Evolutionary conservation across 2,113 vertebrate genomes (phyloP).

Genomic region (Collichthys lucidus): DNA sequence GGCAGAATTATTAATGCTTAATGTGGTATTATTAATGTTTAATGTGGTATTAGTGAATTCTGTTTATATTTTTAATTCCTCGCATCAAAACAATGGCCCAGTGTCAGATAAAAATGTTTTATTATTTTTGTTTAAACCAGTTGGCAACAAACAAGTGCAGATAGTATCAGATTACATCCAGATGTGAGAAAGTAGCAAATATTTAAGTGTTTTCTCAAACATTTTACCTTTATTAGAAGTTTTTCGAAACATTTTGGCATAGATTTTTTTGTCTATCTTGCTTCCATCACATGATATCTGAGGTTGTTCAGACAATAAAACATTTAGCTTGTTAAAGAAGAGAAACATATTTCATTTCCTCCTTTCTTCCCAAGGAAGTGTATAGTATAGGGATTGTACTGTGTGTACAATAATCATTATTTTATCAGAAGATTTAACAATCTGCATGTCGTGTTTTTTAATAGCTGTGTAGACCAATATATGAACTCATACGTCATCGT

Average conservation of each 20-base stretch:
- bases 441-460: not conserved
- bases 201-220: not conserved
- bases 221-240: not conserved
- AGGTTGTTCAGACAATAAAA: not conserved
- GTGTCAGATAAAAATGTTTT: not conserved
- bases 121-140: not conserved
- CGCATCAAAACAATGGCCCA: no score
- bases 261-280: not conserved
- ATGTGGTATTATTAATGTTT: no score
- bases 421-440: not conserved
- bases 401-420: not conserved
- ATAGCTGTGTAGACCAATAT: not conserved
- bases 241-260: not conserved
- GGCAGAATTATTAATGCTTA: not conserved
- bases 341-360: not conserved
- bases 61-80: not conserved
- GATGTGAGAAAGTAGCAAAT: not conserved
- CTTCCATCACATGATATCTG: not conserved
- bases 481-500: not conserved
- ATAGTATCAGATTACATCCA: not conserved
- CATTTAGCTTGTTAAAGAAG: not conserved
- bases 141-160: not conserved
- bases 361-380: not conserved
- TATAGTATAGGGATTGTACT: not conserved
- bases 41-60: not conserved